Conservation (phyloP, 2,888 invertebrate species). For the Conops quadrifasciatus region DNA sequence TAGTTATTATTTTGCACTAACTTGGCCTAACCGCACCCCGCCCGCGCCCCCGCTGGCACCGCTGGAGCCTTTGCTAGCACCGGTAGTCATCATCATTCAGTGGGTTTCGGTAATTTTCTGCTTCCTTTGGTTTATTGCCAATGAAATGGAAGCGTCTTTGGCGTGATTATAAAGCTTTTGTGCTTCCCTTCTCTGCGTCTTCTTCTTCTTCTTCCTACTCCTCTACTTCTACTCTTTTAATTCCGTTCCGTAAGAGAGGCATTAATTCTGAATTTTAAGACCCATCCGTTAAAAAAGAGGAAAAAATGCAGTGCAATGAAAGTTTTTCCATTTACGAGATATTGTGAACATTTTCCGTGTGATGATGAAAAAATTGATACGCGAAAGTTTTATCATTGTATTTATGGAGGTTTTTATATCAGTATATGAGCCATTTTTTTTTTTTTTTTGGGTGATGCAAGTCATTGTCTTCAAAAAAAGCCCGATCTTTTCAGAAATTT, state of each 20-base stretch:
- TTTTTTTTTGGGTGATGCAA: background rate
- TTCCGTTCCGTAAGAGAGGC: slow-evolving; percentile 10
- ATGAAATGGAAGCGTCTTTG: slow-evolving; percentile 35
- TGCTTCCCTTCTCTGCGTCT: slow-evolving; percentile 2
- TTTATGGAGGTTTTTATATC: no score
- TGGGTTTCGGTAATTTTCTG: slow-evolving; percentile 34
- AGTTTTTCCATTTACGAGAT: slow-evolving; percentile 11
- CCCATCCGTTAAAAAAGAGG: slow-evolving; percentile 3
- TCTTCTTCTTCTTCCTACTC: slow-evolving; percentile 7
- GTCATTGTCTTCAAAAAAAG: no score
- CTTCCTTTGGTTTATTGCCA: slow-evolving; percentile 34
- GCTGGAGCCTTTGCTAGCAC: background rate
- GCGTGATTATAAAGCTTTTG: slow-evolving; percentile 31
- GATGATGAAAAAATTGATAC: background rate
- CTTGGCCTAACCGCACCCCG: background rate
- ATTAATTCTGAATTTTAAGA: slow-evolving; percentile 31
- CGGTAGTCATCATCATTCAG: slow-evolving; percentile 14
- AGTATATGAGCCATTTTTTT: background rate
- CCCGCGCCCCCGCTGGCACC: background rate
- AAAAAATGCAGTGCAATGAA: slow-evolving; percentile 18
- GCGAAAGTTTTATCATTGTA: background rate
- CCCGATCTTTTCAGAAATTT: no score
- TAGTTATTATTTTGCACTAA: background rate
- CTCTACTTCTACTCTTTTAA: background rate
- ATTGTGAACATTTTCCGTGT: background rate